Percentiles rank a stretch among this genome's conserved stretches.
Conservation (phyloP, 2,888 invertebrate genomes). For the Cephus pulcher region DNA sequence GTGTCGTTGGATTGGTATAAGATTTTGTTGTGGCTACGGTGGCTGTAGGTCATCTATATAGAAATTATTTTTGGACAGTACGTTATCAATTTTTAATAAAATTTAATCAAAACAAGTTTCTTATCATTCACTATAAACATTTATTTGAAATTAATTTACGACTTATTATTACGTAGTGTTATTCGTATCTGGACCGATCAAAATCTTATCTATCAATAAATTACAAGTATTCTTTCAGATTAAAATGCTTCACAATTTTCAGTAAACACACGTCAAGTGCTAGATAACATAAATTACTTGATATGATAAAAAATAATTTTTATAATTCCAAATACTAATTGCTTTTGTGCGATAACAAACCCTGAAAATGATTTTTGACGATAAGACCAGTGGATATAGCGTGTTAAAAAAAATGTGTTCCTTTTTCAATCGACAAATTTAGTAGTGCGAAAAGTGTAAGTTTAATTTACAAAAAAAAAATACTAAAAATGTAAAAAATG, state of each 20-base stretch:
- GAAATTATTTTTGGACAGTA: not conserved
- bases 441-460: no score
- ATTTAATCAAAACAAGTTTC: not conserved
- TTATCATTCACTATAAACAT: not conserved
- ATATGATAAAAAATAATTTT: not conserved
- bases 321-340: not conserved
- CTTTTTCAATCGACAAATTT: not conserved
- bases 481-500: no score
- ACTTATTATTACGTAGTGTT: not conserved
- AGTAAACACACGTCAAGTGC: not conserved
- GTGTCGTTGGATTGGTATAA: conserved; percentile 27
- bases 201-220: not conserved
- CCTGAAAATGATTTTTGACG: not conserved
- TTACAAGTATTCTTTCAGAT: not conserved
- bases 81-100: not conserved
- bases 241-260: not conserved
- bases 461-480: no score
- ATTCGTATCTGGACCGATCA: not conserved
- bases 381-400: not conserved
- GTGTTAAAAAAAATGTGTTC: not conserved
- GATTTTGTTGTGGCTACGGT: conserved; percentile 17
- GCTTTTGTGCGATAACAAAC: not conserved
- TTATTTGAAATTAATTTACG: not conserved
- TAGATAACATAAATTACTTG: not conserved
- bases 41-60: not conserved